Evolutionary conservation across 2,888 invertebrate genomes (phyloP), one percentile per base, ranked within the genome.

Genomic region (Ethmia dodecea): DNA sequence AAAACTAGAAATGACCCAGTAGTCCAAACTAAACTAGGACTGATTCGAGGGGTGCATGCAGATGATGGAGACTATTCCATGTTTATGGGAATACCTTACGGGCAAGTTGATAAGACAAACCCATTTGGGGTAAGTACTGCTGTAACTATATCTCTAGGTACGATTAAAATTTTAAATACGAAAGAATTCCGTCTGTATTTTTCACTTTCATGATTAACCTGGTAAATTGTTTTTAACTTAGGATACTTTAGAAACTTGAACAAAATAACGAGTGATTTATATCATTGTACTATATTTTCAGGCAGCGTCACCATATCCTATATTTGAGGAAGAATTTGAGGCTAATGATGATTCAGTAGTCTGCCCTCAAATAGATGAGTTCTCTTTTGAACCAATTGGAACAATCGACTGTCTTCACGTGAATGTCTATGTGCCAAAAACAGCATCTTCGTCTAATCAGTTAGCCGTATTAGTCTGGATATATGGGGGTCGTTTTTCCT

Each of bases 401-500:
- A 45, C 40, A 2, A 37, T 60, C 0, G 55, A 77, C 26, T 76
- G 76, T 20, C 49, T 76, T 1, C 53, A 53, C 6, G 43, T 77
- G 2, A 68, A 62, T 28, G 33, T 77, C 1, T 72, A 62, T 10
- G 67, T 64, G 1, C 75, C 76, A 2, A 31, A 33, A 2, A 30
- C 47, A 2, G 68, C 65, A 0, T 55, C 40, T 3, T 45, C 48
- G 0, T 39, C 15, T 1, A 64, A 64, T 22, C 55, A 33, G 0
- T 36, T 74, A 0, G 68, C 76, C 9, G 71, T 77, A 1, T 50
- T 76, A 40, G 49, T 73, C 2, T 68, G 49, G 55, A 46, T 77
- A 3, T 54, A 70, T 12, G 74, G 74, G 12, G 76, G 74, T 3
- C 45, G 37, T 3, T 75, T 67, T 22, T 31, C 5, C 1, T 31